phyloP scores from a whole-genome alignment of 53 echinoderm and acorn worm genomes.

The Stichopus horrens region DNA sequence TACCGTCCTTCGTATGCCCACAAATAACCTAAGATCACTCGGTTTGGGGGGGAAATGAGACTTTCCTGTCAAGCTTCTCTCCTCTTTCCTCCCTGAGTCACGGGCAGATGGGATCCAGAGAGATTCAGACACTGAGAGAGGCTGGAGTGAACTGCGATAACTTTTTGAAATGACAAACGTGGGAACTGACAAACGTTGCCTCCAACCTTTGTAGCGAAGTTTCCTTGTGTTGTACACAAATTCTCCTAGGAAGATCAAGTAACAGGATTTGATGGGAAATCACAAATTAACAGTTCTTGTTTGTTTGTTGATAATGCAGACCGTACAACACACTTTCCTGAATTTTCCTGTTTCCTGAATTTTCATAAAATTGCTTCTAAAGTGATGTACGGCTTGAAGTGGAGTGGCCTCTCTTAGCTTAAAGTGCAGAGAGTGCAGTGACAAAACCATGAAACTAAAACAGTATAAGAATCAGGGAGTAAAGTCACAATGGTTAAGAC shows the following conservation, averaged over 20 bases:
- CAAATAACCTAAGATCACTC: neutral
- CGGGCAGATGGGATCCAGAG: neutral
- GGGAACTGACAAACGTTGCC: neutral
- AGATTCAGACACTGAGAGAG: neutral
- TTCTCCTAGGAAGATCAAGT: neutral
- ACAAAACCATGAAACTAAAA: no score
- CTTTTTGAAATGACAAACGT: neutral
- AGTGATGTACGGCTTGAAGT: no score
- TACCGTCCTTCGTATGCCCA: neutral
- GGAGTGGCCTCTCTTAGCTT: no score
- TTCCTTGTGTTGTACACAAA: neutral
- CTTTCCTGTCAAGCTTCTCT: neutral
- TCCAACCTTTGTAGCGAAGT: neutral
- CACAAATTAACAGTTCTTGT: no score
- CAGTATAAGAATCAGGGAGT: no score
- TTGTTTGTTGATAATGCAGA: no score
- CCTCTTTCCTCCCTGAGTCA: neutral
- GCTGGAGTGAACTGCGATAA: neutral
- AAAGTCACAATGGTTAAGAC: no score
- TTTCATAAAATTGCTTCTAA: no score
- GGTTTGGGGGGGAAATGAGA: slow-evolving; percentile 15
- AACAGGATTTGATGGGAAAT: neutral
- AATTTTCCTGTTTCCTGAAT: no score
- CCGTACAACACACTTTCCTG: no score
- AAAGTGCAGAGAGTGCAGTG: no score